phyloP scores from a whole-genome alignment of 2,888 invertebrate genomes.

The Smittia aterrima region DNA sequence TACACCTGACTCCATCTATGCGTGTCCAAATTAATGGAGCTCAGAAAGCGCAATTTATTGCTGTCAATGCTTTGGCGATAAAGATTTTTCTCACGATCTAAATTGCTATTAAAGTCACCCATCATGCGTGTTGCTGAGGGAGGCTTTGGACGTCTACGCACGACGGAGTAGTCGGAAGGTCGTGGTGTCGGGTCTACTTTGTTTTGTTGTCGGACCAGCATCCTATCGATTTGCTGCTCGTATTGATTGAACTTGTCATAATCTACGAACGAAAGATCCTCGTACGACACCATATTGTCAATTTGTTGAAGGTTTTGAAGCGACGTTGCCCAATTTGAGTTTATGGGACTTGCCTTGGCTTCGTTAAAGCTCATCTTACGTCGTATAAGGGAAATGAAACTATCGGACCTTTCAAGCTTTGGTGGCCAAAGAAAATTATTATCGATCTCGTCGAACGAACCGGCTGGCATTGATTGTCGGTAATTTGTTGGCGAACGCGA shows the following conservation, averaged over 20 bases:
- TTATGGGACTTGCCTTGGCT: slow-evolving; percentile 44
- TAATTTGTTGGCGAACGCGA: background rate
- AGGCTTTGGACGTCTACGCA: slow-evolving; percentile 8
- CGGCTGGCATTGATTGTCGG: slow-evolving; percentile 33
- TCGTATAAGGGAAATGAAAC: slow-evolving; percentile 32
- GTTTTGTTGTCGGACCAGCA: slow-evolving; percentile 45
- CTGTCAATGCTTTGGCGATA: slow-evolving; percentile 53
- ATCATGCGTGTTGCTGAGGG: background rate
- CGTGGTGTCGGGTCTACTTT: background rate
- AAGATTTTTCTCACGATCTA: slow-evolving; percentile 51
- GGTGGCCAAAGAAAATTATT: background rate
- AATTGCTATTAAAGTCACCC: slow-evolving; percentile 48
- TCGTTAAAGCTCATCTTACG: slow-evolving; percentile 29
- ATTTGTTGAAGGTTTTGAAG: slow-evolving; percentile 58
- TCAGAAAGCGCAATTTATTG: slow-evolving; percentile 50
- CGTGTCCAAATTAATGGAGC: slow-evolving; percentile 50
- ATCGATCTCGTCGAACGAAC: slow-evolving; percentile 1
- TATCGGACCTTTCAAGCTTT: slow-evolving; percentile 24
- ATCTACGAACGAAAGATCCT: slow-evolving; percentile 59
- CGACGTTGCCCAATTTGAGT: slow-evolving; percentile 57
- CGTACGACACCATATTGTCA: slow-evolving; percentile 59
- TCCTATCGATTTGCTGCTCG: slow-evolving; percentile 51
- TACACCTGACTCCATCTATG: slow-evolving; percentile 44
- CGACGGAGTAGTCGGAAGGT: background rate
- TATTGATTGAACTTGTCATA: slow-evolving; percentile 58